Evolutionary conservation across 2,888 invertebrate genomes (phyloP).

Genomic region (Ophraella communa): DNA sequence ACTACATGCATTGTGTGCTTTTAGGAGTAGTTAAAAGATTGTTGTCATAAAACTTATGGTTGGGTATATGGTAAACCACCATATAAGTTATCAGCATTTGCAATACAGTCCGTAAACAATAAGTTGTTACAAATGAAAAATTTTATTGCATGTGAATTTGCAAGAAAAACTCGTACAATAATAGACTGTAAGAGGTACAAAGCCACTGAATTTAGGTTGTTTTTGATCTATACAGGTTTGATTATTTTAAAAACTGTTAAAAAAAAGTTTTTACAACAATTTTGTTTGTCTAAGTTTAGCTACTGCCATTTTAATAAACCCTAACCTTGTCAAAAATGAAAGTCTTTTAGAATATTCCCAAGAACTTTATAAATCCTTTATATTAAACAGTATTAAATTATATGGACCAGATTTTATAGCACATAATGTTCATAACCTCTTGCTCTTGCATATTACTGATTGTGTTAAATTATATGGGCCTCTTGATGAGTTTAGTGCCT

Average conservation of each 20-base stretch:
- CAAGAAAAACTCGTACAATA: constrained; percentile 21
- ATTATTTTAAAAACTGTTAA: constrained; percentile 21
- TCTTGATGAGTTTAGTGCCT: constrained; percentile 31
- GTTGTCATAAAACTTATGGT: constrained; percentile 21
- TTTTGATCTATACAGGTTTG: constrained; percentile 23
- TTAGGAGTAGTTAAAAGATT: constrained; percentile 8
- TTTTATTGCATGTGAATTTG: constrained; percentile 29
- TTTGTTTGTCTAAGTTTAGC: constrained; percentile 21
- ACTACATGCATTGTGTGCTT: constrained; percentile 16
- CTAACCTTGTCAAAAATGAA: too few relatives aligned
- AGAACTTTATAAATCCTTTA: constrained; percentile 21
- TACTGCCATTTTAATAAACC: too few relatives aligned
- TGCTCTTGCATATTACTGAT: constrained; percentile 19
- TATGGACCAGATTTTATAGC: constrained; percentile 13
- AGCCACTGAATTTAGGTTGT: constrained; percentile 31
- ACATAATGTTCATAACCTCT: constrained; percentile 26
- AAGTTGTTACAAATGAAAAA: constrained; percentile 16
- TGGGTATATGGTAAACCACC: constrained; percentile 26
- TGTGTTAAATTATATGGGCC: constrained; percentile 31
- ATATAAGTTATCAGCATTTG: constrained; percentile 25
- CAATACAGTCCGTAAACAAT: too few relatives aligned
- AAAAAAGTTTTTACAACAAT: constrained; percentile 25
- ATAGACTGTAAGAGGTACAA: constrained; percentile 30
- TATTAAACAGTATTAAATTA: neutral
- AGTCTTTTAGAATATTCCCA: constrained; percentile 16